phyloP scores from a whole-genome alignment of 2,888 invertebrate genomes.

The Acrobasis suavella region DNA sequence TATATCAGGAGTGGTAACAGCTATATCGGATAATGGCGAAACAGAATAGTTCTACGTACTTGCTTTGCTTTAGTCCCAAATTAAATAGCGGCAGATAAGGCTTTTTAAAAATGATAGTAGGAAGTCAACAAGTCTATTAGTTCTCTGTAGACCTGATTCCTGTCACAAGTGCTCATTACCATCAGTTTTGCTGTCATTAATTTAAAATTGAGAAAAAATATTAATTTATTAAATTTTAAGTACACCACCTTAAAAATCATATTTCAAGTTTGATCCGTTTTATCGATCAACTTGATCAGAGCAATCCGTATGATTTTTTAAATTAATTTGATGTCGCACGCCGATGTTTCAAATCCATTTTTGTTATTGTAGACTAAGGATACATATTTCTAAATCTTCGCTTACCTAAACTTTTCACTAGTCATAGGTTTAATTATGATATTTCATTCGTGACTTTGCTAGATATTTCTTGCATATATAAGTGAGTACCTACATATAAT shows the following conservation, averaged over 20 bases:
- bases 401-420: conserved; percentile 36
- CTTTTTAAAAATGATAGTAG: too few relatives aligned
- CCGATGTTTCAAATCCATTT: too few relatives aligned
- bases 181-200: too few relatives aligned
- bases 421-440: conserved; percentile 40
- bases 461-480: conserved; percentile 32
- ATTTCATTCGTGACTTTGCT: conserved; percentile 34
- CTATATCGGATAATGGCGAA: conserved; percentile 49
- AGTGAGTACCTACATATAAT: conserved; percentile 26
- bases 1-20: conserved; percentile 44
- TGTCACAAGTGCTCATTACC: too few relatives aligned
- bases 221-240: too few relatives aligned
- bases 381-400: conserved; percentile 31
- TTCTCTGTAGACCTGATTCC: too few relatives aligned
- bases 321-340: not conserved
- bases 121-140: too few relatives aligned
- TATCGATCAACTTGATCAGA: conserved; percentile 10
- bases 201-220: too few relatives aligned
- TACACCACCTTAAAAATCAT: not conserved
- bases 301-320: conserved; percentile 4
- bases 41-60: conserved; percentile 25
- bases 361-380: conserved; percentile 22
- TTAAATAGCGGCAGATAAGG: too few relatives aligned
- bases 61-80: too few relatives aligned
- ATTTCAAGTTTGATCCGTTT: conserved; percentile 10